Evolutionary conservation across 2,888 invertebrate genomes (phyloP), one percentile per base, ranked within the genome.

Genomic region (Cheilosia urbana): DNA sequence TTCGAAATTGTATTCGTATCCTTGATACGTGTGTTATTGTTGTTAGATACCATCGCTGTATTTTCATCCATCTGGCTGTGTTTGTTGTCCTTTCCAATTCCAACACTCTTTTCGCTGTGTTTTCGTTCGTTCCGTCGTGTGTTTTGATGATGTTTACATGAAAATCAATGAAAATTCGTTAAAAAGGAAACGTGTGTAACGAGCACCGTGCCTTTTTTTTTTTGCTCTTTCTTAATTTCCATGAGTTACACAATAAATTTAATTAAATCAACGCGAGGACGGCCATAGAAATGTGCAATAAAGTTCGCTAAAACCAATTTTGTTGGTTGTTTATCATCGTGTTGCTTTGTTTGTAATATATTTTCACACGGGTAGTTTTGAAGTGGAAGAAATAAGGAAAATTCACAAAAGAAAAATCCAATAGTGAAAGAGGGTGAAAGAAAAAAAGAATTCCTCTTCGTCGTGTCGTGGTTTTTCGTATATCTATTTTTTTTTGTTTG

Each of bases 101-200:
- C 47, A 19, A 42, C 58, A 21, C 27, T 49, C 47, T 21, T 1
- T 30, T 40, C 17, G 51, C 21, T 53, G 21, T 69, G 47, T 77
- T 75, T 66, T 80, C 30, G 65, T 84, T 68, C 68, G 82, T 30
- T 47, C 21, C 47, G 65, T 65, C 71, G 65, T 76, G 58, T 62
- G 69, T 71, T 85, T 85, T 77, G 65, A 80, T 81, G 55, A 72
- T 85, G 80, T 85, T 85, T 77, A 85, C 81, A 77, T 77, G 81
- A 85, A 85, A 85, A 85, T 85, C 76, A 85, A 85, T 85, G 81
- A 80, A 80, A 80, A 75, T 73, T 80, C 68, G 57, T 69, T 57
- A 58, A 78, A 82, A 84, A 65, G 68, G 62, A 73, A 78, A 78
- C 78, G 51, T 24, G 71, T 82, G 83, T 66, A 66, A 66, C 62